Base-by-base conservation (phyloP, 2,113 vertebrate species). In the Vicugna pacos region DNA sequence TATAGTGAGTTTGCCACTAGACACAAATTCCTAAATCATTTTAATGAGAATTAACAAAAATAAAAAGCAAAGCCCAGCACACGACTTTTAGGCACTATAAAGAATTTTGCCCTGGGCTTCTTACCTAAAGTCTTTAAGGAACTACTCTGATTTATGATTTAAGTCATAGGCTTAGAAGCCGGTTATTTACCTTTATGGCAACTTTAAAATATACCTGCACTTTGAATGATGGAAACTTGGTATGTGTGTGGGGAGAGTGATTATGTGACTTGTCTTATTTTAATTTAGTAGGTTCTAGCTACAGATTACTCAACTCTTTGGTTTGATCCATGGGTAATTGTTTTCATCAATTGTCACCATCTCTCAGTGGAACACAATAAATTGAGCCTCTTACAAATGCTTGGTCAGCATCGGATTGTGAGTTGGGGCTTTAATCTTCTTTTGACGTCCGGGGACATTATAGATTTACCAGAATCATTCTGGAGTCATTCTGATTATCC, bases 1-100 rank as follows among this genome's bases (percentile, higher is more conserved):
- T 56, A 30, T n/a, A 64, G 5, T 46, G 35, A 94, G 19, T 90
- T 75, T 89, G 19, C 48, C 62, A 77, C 28, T 3, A 54, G 8
- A 26, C 28, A 69, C 15, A 89, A 16, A 92, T 77, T 56, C 26
- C 24, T 8, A n/a, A 22, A 56, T 83, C 20, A 48, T 76, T 89
- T 89, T 76, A 94, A 65, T 84, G 38, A 90, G 93, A 91, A 95
- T 56, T 12, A 93, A 52, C 12, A 90, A 84, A 96, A 76, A 22
- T 60, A 3, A 58, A 90, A 83, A 65, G 5, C 38, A 72, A 88
- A 84, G 1, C 3, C 6, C 8, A 46, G 14, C 6, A 62, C 76
- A 92, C 81, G 14, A 62, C 28, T 65, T 76, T 46, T 8, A 73
- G 56, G 32, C 19, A 26, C 38, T 79, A 52, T n/a, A 10, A 82